phyloP scores from a whole-genome alignment of 2,113 vertebrate species.

The Chloroceryle aenea region DNA sequence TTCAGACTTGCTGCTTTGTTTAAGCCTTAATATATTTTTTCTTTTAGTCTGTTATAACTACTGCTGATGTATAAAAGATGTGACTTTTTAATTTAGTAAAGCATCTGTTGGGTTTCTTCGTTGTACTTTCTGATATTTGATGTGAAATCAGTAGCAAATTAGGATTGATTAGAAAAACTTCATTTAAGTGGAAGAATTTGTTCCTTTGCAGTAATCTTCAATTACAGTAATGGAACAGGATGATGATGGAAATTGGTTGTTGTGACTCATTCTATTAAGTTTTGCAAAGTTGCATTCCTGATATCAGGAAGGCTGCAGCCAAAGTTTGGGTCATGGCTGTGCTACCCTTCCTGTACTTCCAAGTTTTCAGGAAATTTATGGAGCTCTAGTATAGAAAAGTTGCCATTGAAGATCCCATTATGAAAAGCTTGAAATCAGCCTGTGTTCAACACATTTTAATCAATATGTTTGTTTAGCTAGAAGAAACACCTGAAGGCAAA shows the following conservation, averaged over 20 bases:
- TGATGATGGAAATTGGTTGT: neutral
- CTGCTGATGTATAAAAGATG: neutral
- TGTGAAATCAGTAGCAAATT: neutral
- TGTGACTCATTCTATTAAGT: neutral
- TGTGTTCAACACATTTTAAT: neutral
- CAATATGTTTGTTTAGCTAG: neutral
- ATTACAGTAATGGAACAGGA: neutral
- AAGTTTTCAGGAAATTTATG: neutral
- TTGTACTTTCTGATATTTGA: neutral
- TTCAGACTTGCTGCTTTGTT: neutral
- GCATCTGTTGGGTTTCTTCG: neutral
- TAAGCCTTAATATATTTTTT: neutral
- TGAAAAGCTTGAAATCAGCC: neutral
- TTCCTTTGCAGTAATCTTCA: neutral
- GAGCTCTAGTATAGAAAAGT: neutral
- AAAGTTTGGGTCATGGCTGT: neutral
- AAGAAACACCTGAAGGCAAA: neutral
- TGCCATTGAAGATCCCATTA: neutral
- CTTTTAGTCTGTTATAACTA: neutral
- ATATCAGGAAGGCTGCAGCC: neutral
- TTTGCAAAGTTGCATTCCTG: neutral
- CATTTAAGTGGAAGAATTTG: neutral
- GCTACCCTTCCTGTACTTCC: slow-evolving; percentile 21
- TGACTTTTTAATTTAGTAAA: neutral
- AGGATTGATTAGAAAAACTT: neutral